phyloP scores from a whole-genome alignment of 2,113 vertebrate species.

The Phocoena sinus region DNA sequence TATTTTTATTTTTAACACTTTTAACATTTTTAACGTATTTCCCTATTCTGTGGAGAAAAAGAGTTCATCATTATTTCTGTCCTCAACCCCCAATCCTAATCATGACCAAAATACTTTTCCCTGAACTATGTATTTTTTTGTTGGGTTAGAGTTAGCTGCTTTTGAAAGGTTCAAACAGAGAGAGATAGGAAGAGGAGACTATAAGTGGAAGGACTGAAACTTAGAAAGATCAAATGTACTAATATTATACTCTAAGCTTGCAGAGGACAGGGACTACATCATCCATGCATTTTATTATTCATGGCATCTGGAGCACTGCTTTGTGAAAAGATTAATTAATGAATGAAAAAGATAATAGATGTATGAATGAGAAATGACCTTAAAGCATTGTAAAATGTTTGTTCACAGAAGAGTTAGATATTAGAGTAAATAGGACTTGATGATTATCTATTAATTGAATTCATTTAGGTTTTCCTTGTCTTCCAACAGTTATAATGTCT shows the following conservation, averaged over 20 bases:
- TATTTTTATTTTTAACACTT: not conserved
- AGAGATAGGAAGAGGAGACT: not conserved
- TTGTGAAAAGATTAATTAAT: not conserved
- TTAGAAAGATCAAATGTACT: not conserved
- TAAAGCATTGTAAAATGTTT: not conserved
- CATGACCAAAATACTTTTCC: not conserved
- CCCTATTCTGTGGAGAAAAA: not conserved
- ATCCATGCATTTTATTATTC: not conserved
- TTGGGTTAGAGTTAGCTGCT: not conserved
- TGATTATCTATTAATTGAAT: not conserved
- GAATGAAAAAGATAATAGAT: not conserved
- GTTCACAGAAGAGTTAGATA: not conserved
- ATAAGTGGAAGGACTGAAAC: not conserved
- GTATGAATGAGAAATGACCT: not conserved
- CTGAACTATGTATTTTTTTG: not conserved
- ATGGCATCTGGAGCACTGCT: not conserved
- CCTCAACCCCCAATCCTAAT: not conserved
- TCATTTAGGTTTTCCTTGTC: not conserved
- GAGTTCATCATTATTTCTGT: not conserved
- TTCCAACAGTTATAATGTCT: not conserved
- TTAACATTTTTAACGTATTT: not conserved
- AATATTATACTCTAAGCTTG: not conserved
- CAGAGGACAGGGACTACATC: not conserved
- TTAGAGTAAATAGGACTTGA: not conserved
- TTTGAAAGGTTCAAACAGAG: not conserved